Base-by-base conservation (phyloP, 2,797 vertebrate genomes). In the Macrochelys suwanniensis region DNA sequence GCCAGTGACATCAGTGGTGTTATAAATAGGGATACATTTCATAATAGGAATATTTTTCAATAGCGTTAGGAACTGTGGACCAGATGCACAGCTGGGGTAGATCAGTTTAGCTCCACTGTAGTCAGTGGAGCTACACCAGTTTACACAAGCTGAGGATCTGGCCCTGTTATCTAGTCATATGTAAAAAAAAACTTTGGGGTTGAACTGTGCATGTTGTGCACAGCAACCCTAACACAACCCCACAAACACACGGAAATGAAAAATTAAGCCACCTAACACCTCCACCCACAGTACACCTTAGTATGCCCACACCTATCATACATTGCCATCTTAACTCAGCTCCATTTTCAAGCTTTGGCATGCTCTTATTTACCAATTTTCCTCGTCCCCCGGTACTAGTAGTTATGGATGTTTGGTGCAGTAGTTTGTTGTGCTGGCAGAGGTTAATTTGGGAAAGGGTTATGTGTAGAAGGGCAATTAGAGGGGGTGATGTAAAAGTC, bases 121-220 rank as follows among this genome's bases (percentile, higher is more conserved):
- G 1, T 8, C 1, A 0, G 37, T 9, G 7, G 15, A 6, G 17
- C 0, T 0, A 31, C 0, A 2, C 17, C 31, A 15, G 1, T 0
- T 2, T 7, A 26, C 7, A 11, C 0, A 6, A 12, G 16, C 74
- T 45, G 57, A 94, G 33, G 82, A 93, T 25, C 25, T 6, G 17
- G 79, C 57, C 82, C 82, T 47, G 37, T 83, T 90, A 86, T 68
- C 17, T 37, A 68, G 50, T 33, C 53, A 87, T 11, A 49, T 1
- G 53, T 33, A 9, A n/a, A 68, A n/a, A 7, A 61, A 68, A n/a
- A 1, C 25, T 6, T 37, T 21, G n/a, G 8, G n/a, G 9, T 21
- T 68, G n/a, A 37, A 19, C 37, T 37, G 37, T 68, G n/a, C n/a
- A 68, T 37, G 7, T 5, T 37, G 19, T 21, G 19, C 21, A 68